phyloP scores from a whole-genome alignment of 2,113 vertebrate species.

The Bos javanicus region DNA sequence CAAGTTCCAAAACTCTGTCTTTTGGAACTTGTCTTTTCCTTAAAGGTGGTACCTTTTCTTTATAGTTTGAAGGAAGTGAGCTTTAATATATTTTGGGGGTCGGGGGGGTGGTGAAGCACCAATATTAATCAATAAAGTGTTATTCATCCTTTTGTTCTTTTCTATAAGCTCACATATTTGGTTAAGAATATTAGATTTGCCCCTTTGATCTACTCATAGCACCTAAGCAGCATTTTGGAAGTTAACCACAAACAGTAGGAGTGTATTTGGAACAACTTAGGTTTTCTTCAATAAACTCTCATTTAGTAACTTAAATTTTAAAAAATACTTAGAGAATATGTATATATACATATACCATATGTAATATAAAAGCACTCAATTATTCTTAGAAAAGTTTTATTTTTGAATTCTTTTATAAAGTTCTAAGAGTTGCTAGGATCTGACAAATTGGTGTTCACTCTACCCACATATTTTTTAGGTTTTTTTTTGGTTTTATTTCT shows the following conservation, averaged over 20 bases:
- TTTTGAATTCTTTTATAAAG: background rate
- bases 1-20: background rate
- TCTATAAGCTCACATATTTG: conserved; percentile 20
- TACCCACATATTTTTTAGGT: background rate
- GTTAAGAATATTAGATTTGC: conserved; percentile 26
- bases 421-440: background rate
- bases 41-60: background rate
- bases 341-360: background rate
- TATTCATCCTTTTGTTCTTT: background rate
- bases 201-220: background rate
- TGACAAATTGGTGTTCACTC: background rate
- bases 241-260: background rate
- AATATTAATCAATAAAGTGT: background rate
- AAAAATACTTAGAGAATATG: background rate
- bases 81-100: background rate
- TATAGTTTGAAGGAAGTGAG: conserved; percentile 8
- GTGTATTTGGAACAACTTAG: background rate
- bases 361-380: background rate
- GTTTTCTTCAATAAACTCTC: background rate
- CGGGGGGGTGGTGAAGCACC: background rate
- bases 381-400: conserved; percentile 23
- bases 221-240: background rate
- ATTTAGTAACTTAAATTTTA: background rate
- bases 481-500: background rate
- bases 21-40: background rate